phyloP scores from a whole-genome alignment of 2,888 invertebrate species.

The Polydesmus complanatus region DNA sequence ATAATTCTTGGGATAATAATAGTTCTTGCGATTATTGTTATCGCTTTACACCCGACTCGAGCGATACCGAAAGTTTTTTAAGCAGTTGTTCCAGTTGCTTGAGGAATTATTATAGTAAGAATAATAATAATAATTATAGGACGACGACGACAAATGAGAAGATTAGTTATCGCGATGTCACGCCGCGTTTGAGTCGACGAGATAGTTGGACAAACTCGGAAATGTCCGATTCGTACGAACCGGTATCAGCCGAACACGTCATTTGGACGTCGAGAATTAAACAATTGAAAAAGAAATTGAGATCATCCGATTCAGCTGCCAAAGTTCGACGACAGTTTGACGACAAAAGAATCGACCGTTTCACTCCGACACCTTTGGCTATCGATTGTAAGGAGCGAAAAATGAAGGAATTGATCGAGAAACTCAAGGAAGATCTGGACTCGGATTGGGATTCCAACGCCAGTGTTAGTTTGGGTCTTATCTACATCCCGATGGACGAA shows the following conservation, averaged over 20 bases:
- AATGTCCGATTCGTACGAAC: conserved; percentile 10
- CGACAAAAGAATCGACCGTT: not conserved
- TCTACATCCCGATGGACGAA: conserved; percentile 26
- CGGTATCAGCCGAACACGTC: conserved; percentile 7
- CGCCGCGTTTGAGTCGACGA: not conserved
- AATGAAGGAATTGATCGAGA: conserved; percentile 21
- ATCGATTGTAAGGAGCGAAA: conserved; percentile 20
- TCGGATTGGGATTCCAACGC: conserved; percentile 19
- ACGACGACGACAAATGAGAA: not conserved
- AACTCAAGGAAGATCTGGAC: conserved; percentile 22
- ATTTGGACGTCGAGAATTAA: conserved; percentile 13
- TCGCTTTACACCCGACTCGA: not conserved
- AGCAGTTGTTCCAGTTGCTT: conserved; percentile 11
- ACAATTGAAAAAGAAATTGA: conserved; percentile 10
- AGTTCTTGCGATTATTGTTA: conserved; percentile 10
- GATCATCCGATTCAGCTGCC: not conserved
- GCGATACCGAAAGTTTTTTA: conserved; percentile 7
- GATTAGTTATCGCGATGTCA: not conserved
- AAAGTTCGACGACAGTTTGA: not conserved
- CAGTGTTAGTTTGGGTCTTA: conserved; percentile 24
- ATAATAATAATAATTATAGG: not conserved
- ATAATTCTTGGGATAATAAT: not conserved
- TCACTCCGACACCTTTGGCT: conserved; percentile 6
- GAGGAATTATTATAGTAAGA: not conserved
- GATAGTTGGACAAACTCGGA: conserved; percentile 13